phyloP scores from a whole-genome alignment of 2,888 invertebrate species.

The Crossocerus cetratus region DNA sequence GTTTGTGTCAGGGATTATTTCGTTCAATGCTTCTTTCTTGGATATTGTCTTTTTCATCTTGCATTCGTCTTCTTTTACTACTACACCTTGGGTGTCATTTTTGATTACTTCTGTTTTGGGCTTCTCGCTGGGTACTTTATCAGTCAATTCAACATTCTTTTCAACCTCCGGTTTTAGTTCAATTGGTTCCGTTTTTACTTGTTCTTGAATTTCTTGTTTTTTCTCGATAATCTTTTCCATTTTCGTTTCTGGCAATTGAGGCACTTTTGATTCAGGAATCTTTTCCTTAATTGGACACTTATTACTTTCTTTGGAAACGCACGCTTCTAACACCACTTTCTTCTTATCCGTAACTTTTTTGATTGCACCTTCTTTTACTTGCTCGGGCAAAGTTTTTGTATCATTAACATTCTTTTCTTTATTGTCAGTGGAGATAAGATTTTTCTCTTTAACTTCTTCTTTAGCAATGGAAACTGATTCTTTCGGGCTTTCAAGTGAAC shows the following conservation, averaged over 20 bases:
- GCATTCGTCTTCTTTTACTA: conserved; percentile 10
- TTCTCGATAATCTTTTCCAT: not conserved
- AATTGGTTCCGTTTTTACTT: not conserved
- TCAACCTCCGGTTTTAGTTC: not conserved
- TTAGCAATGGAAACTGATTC: no score
- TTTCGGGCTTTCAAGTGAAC: no score
- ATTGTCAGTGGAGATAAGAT: no score
- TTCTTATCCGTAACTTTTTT: not conserved
- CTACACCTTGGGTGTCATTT: not conserved
- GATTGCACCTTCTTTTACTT: not conserved
- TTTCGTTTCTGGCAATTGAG: not conserved
- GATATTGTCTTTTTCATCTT: not conserved
- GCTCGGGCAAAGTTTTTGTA: not conserved
- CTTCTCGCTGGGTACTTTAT: not conserved
- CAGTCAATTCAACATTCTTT: not conserved
- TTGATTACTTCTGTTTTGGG: not conserved
- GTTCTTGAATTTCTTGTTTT: conserved; percentile 1
- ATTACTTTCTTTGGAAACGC: not conserved
- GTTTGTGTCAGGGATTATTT: not conserved
- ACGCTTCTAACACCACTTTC: not conserved
- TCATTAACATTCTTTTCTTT: no score
- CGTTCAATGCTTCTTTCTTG: not conserved
- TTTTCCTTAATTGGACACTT: not conserved
- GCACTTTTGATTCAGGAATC: not conserved
- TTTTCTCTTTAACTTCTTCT: no score